Conservation (phyloP, 2,797 vertebrate genomes). For the Brachyalestes nurse region DNA sequence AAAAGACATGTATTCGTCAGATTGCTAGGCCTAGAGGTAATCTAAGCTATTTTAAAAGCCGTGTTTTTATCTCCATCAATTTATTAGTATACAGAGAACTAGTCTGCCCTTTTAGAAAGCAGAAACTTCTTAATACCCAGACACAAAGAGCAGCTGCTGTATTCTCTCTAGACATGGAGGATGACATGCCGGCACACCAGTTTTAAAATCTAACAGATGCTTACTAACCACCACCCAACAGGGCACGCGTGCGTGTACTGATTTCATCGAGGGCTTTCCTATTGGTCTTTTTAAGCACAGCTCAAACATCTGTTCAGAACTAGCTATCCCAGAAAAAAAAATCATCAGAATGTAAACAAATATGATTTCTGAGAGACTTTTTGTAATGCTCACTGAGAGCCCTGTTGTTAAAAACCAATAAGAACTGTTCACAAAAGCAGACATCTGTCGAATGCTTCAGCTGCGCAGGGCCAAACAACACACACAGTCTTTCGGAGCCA, state of each 20-base stretch:
- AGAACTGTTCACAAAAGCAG: conserved; percentile 12
- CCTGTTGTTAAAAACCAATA: conserved; percentile 6
- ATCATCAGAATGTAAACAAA: conserved; percentile 10
- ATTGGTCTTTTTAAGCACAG: conserved; percentile 1
- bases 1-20: background rate
- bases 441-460: conserved; percentile 50
- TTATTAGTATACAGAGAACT: conserved; percentile 10
- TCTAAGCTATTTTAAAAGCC: background rate
- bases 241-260: background rate
- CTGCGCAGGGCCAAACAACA: conserved; percentile 52
- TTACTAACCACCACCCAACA: conserved; percentile 26
- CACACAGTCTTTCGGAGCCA: conserved; percentile 55
- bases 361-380: conserved; percentile 7
- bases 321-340: background rate
- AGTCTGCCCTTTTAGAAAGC: conserved; percentile 10
- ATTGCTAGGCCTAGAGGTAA: background rate
- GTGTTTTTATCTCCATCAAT: background rate
- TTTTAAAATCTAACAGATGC: conserved; percentile 32
- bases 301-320: conserved; percentile 11
- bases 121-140: conserved; percentile 2
- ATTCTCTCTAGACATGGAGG: background rate
- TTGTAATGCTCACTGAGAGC: conserved; percentile 1
- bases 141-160: conserved; percentile 21
- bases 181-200: background rate
- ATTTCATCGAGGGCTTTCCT: background rate